phyloP scores from a whole-genome alignment of 2,113 vertebrate species.

The Odontophorus gujanensis region DNA sequence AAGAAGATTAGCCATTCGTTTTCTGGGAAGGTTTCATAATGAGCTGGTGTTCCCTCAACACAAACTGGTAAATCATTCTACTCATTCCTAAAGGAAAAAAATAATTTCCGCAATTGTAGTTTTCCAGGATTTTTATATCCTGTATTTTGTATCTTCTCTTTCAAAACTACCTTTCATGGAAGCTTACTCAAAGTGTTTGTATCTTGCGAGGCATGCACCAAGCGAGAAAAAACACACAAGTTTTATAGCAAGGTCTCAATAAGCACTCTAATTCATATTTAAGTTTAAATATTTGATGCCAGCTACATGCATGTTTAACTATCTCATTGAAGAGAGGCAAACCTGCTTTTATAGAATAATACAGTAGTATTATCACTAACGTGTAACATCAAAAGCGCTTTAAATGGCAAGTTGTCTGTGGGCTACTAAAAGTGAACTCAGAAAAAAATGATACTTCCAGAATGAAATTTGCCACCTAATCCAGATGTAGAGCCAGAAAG shows the following conservation, averaged over 20 bases:
- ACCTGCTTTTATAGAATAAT: background rate
- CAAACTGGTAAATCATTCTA: background rate
- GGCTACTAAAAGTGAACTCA: background rate
- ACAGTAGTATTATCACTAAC: background rate
- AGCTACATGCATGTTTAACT: background rate
- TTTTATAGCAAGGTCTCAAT: background rate
- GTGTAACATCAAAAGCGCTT: background rate
- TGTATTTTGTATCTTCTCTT: background rate
- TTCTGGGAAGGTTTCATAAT: conserved; percentile 8
- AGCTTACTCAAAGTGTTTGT: background rate
- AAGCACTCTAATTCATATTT: background rate
- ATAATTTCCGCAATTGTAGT: background rate
- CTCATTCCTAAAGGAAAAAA: background rate
- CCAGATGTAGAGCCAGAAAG: background rate
- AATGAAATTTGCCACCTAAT: background rate
- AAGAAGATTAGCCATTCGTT: conserved; percentile 18
- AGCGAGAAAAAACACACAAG: fast-evolving
- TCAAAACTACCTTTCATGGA: background rate
- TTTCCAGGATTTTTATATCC: background rate
- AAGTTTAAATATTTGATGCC: background rate
- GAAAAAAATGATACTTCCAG: background rate
- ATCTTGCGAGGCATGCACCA: background rate
- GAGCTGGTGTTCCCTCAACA: background rate
- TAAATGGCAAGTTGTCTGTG: background rate
- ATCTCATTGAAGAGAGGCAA: background rate